These are phyloP conservation scores for Drosophila mojavensis DNA, from an alignment of 1,140 invertebrate genomes.

Conservation along the genomic window DNA sequence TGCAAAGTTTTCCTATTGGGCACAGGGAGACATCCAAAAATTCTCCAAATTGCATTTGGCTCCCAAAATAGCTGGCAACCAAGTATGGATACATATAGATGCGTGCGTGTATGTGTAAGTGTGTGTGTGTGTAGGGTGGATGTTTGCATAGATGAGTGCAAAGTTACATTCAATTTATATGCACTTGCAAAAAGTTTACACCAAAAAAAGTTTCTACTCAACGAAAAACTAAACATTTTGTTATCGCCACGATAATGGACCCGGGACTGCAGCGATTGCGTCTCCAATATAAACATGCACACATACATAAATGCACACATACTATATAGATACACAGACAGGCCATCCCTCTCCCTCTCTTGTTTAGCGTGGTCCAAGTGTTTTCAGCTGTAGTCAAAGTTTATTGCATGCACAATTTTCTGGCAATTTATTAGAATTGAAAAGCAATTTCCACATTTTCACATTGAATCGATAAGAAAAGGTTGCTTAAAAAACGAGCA, in stretches of 20 bases:
- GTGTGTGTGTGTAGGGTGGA: slow-evolving; percentile 13
- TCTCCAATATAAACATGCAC: slow-evolving; percentile 6
- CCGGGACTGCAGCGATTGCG: slow-evolving; percentile 43
- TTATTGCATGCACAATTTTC: slow-evolving; percentile 54
- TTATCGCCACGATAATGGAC: slow-evolving; percentile 78
- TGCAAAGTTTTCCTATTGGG: slow-evolving; percentile 67
- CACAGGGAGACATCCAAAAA: slow-evolving; percentile 46
- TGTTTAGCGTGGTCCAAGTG: slow-evolving; percentile 2
- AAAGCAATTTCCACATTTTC: slow-evolving; percentile 32
- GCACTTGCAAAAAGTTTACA: slow-evolving; percentile 78
- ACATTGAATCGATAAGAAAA: slow-evolving; percentile 19
- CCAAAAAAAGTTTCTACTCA: slow-evolving; percentile 61
- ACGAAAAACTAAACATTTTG: slow-evolving; percentile 80
- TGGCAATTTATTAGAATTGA: slow-evolving; percentile 31
- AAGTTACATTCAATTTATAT: slow-evolving; percentile 80
- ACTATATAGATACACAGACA: background rate
- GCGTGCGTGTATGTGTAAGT: too few relatives aligned
- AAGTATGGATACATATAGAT: background rate
- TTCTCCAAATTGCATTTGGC: slow-evolving; percentile 60
- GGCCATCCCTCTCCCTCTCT: background rate
- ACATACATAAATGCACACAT: background rate
- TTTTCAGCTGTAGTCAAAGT: slow-evolving; percentile 45
- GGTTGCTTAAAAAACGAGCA: too few relatives aligned
- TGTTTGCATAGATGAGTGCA: slow-evolving; percentile 76
- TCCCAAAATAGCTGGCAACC: slow-evolving; percentile 37